Base-by-base conservation (phyloP, 2,888 invertebrate species). In the Tetranychus truncatus region DNA sequence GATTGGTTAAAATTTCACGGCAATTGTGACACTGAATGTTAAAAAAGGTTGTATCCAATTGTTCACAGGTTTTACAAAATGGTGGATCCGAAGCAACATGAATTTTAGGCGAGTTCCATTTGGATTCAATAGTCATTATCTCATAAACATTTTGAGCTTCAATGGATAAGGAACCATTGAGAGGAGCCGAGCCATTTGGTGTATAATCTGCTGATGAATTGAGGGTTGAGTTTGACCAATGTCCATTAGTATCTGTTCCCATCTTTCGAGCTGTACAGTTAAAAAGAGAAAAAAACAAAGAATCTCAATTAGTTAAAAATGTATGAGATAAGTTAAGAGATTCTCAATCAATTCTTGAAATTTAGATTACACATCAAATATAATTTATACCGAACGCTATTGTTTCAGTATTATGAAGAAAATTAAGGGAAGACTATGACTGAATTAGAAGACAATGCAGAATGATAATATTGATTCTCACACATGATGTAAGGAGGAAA, bases 51-150 rank as follows among this genome's bases (percentile, higher is more conserved):
- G 83, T 79, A 75, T 84, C 84, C 67, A 81, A 79, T 76, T 82
- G 81, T 76, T 81, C 81, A 78, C 85, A 85, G 75, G 80, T 80
- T 34, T 80, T 81, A 79, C 84, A 85, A 20, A 84, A 78, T 11
- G 84, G 84, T 8, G 84, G 83, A 77, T 84, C 84, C 6, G 83
- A 82, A 44, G 84, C 82, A 1, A 82, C 81, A 78, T 84, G 84
- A 66, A 82, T 81, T 77, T 82, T 81, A 73, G 84, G 82, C 34
- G 69, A 24, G 11, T 11, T 69, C 69, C 69, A 67, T 77, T 76
- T 15, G 74, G 76, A 21, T 69, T 69, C 69, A 21, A 69, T 11
- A 21, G 69, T 24, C 69, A 69, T 69, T 11, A 69, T 69, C 34
- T 69, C 69, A 7, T 24, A 69, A 21, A 18, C 69, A 69, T 69